These are phyloP conservation scores for Drosophila asahinai DNA, from an alignment of 1,140 invertebrate genomes.

Conservation along the genomic window DNA sequence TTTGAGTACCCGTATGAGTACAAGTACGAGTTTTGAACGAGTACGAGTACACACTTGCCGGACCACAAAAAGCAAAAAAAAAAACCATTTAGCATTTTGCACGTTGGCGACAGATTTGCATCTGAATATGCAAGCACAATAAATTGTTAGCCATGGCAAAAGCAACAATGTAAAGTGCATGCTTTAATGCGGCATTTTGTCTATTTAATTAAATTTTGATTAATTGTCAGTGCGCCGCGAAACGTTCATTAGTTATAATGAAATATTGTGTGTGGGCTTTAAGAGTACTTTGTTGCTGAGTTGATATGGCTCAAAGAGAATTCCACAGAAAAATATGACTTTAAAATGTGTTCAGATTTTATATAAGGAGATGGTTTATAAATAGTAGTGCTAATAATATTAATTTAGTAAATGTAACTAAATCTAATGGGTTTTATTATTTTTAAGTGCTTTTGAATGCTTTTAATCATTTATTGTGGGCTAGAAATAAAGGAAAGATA, in stretches of 20 bases:
- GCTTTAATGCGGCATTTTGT: constrained; percentile 78
- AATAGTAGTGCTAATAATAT: too few species aligned
- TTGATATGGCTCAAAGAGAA: constrained; percentile 8
- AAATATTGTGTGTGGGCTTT: constrained; percentile 31
- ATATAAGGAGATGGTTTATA: background rate
- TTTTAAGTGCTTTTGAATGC: too few species aligned
- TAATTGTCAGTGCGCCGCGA: constrained; percentile 63
- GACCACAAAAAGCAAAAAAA: constrained; percentile 3
- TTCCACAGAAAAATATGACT: background rate
- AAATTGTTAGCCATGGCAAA: constrained; percentile 60
- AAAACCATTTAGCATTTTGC: constrained; percentile 65
- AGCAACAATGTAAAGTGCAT: constrained; percentile 68
- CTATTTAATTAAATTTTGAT: constrained; percentile 78
- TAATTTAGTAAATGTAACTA: too few species aligned
- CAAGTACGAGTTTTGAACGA: constrained; percentile 27
- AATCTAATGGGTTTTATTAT: too few species aligned
- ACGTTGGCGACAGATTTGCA: constrained; percentile 79
- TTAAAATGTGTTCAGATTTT: background rate
- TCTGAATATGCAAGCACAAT: constrained; percentile 63
- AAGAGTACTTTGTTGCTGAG: constrained; percentile 9
- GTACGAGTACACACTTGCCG: constrained; percentile 33
- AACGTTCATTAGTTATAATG: constrained; percentile 65
- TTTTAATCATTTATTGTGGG: too few species aligned
- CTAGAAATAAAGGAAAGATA: too few species aligned
- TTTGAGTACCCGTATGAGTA: constrained; percentile 23